Evolutionary conservation across 1,140 invertebrate genomes (phyloP).

Genomic region (Drosophila rufa): DNA sequence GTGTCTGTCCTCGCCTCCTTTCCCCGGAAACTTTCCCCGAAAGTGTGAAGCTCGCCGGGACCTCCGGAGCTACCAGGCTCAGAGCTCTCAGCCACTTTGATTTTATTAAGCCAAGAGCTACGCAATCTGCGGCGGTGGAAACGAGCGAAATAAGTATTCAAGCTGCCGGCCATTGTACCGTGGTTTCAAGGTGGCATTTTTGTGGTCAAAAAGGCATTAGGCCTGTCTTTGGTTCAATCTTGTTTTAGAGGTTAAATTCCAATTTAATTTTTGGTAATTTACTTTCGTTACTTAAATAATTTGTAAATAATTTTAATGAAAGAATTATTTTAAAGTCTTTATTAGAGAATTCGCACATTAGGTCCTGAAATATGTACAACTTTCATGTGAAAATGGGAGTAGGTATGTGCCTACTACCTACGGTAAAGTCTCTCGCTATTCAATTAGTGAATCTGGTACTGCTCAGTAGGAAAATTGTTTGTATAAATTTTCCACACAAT

Average conservation of each 20-base stretch:
- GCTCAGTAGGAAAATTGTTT: too few species aligned
- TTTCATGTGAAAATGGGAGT: too few species aligned
- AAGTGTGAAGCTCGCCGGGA: conserved; percentile 42
- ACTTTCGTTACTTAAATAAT: too few species aligned
- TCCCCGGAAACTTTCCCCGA: conserved; percentile 24
- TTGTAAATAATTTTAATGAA: too few species aligned
- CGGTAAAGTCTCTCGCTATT: too few species aligned
- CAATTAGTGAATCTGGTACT: too few species aligned
- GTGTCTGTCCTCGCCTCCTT: conserved; percentile 23
- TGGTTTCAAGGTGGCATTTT: conserved; percentile 9
- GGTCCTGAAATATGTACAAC: too few species aligned
- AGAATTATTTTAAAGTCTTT: too few species aligned
- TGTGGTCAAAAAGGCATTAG: neutral
- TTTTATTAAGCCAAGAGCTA: conserved; percentile 46
- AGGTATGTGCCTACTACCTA: too few species aligned
- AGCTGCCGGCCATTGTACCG: conserved; percentile 38
- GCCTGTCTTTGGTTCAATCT: neutral
- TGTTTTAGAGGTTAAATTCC: neutral
- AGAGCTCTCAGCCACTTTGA: conserved; percentile 18
- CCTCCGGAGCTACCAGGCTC: conserved; percentile 17
- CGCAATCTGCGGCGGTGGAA: conserved; percentile 38
- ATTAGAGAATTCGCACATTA: too few species aligned
- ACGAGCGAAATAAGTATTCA: conserved; percentile 39
- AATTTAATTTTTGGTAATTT: too few species aligned
- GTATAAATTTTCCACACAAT: too few species aligned